These are phyloP conservation scores for Drosophila tani DNA, from an alignment of 1,140 invertebrate species.

Conservation along the genomic window DNA sequence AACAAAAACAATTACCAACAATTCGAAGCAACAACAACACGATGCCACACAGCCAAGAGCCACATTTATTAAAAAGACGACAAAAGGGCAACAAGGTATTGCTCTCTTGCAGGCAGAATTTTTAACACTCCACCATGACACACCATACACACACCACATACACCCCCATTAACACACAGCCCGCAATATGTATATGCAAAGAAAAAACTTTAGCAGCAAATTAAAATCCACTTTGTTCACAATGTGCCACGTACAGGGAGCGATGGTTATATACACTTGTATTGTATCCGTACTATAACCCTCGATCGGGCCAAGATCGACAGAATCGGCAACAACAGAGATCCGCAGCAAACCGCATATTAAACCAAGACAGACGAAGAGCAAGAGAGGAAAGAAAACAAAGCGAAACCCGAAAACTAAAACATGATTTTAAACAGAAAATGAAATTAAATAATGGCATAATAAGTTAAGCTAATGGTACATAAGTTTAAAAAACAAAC, in stretches of 20 bases:
- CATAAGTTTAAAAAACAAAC: slow-evolving; percentile 83
- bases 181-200: slow-evolving; percentile 44
- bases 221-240: slow-evolving; percentile 66
- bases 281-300: slow-evolving; percentile 12
- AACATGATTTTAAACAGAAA: slow-evolving; percentile 79
- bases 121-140: slow-evolving; percentile 8
- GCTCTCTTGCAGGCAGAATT: slow-evolving; percentile 25
- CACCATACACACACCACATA: slow-evolving; percentile 28
- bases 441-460: slow-evolving; percentile 81
- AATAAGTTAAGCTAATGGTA: slow-evolving; percentile 82
- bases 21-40: slow-evolving; percentile 3
- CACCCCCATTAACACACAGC: slow-evolving; percentile 3
- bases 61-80: slow-evolving; percentile 49
- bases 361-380: slow-evolving; percentile 23
- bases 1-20: slow-evolving; percentile 15
- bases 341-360: slow-evolving; percentile 45
- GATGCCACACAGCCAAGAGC: slow-evolving; percentile 19
- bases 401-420: slow-evolving; percentile 54
- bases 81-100: slow-evolving; percentile 43
- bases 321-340: slow-evolving; percentile 40
- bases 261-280: slow-evolving; percentile 13
- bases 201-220: slow-evolving; percentile 54
- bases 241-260: slow-evolving; percentile 60
- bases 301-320: slow-evolving; percentile 48
- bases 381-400: slow-evolving; percentile 7